Conservation (phyloP, 2,113 vertebrate genomes). For the Stigmatopora argus region DNA sequence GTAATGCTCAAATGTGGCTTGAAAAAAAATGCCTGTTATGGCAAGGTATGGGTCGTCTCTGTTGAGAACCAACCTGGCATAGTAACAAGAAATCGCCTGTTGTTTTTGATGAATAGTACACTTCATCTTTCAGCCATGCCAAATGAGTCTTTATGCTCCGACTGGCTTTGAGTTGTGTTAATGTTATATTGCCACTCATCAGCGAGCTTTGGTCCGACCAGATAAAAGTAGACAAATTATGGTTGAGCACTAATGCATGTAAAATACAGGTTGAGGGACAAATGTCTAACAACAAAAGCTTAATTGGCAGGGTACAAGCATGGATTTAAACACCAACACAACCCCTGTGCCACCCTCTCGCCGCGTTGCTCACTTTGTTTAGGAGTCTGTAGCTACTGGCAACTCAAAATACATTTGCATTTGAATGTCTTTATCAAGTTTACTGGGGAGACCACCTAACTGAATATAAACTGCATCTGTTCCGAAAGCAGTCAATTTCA, state of each 20-base stretch:
- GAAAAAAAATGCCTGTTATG: not conserved
- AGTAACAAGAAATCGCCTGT: not conserved
- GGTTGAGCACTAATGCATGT: not conserved
- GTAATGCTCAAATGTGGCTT: not conserved
- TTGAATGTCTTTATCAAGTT: constrained; percentile 36
- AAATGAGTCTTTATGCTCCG: not conserved
- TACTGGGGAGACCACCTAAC: constrained; percentile 37
- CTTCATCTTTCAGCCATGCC: not conserved
- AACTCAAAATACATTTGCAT: constrained; percentile 45
- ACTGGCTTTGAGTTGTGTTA: not conserved
- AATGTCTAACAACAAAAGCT: not conserved
- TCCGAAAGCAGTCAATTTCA: constrained; percentile 14
- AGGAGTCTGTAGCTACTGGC: constrained; percentile 20
- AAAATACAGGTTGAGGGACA: not conserved
- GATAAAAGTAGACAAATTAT: constrained; percentile 11
- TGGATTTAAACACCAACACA: constrained; percentile 8
- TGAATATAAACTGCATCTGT: constrained; percentile 14
- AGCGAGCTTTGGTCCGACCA: not conserved
- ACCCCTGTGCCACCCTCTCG: not conserved
- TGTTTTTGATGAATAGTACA: not conserved
- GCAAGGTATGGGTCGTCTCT: not conserved
- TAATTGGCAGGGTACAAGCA: constrained; percentile 11
- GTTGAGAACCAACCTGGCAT: not conserved
- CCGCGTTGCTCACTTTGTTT: constrained; percentile 11
- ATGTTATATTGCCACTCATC: not conserved